Evolutionary conservation across 2,113 vertebrate genomes (phyloP), one percentile per base, ranked within the genome.

Genomic region (Sphaerodactylus townsendi): DNA sequence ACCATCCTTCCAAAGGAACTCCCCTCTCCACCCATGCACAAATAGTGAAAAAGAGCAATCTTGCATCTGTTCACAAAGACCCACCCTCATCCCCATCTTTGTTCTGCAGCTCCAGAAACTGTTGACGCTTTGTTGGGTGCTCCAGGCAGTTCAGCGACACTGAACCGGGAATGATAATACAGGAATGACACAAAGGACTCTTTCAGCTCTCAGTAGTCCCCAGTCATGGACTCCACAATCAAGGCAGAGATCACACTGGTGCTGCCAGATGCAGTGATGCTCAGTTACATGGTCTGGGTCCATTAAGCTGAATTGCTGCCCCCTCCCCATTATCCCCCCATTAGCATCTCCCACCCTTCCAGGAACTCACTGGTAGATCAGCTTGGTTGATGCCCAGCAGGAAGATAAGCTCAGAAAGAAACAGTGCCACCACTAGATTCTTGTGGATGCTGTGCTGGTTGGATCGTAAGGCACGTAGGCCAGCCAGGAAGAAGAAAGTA

Each of bases 311-410:
- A 71, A 2, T 33, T 35, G 10, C 35, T n/a, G 50, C 1, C 6
- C 35, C 21, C 50, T 50, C 33, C 37, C 46, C 3, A 19, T 69
- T 37, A 35, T 0, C 28, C 25, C 39, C 37, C 64, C n/a, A n/a
- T n/a, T 17, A 81, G 37, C 21, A 50, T 11, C 8, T 7, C 3
- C 1, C 79, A 65, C n/a, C 5, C 48, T 1, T 28, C 68, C 37
- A 3, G 25, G 23, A 79, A 1, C 75, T 95, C 95, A 98, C 98
- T 83, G 97, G 96, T 84, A 97, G 96, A 88, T 99, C 98, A 0
- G 98, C 97, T 92, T 98, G 98, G 94, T 98, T 99, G 96, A 99
- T 98, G 85, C 98, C 98, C 41, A 99, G 93, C 79, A 98, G 95
- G 93, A 99, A 99, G 94, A 98, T 93, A 56, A 99, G 97, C 94